A percentile compares a stretch with the other conserved stretches of the same genome.
phyloP scores from a whole-genome alignment of 2,888 invertebrate species.

The Apantesis nais region DNA sequence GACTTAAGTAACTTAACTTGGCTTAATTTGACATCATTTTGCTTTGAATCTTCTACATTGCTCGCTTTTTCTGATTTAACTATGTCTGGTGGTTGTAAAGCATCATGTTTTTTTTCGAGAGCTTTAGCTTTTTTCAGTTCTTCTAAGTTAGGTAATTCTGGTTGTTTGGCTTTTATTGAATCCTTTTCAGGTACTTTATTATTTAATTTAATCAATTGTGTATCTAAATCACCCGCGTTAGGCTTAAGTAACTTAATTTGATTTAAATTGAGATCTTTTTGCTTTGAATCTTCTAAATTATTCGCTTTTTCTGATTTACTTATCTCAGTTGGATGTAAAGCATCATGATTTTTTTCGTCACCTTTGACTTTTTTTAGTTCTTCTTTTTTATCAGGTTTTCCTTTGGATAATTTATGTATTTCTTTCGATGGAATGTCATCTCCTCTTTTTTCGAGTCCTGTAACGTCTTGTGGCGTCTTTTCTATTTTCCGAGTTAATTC shows the following conservation, averaged over 20 bases:
- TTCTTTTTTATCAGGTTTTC: not conserved
- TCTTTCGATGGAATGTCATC: not conserved
- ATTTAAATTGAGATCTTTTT: constrained; percentile 1
- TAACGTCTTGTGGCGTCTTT: not conserved
- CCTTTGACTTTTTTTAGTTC: not conserved
- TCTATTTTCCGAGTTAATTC: not conserved
- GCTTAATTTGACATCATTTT: constrained; percentile 2
- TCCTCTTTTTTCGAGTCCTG: not conserved
- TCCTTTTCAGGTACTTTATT: not conserved
- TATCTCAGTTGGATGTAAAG: not conserved
- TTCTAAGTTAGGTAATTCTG: not conserved
- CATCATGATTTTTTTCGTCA: not conserved
- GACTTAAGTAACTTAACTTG: not conserved
- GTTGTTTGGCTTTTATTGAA: not conserved
- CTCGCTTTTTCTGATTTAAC: not conserved
- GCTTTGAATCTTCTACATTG: not conserved
- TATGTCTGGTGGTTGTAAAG: not conserved
- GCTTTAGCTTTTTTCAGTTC: not conserved
- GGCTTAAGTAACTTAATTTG: constrained; percentile 1
- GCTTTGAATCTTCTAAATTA: not conserved
- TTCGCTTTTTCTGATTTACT: not conserved
- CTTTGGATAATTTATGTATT: not conserved
- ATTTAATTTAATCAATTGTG: constrained; percentile 1
- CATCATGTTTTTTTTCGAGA: not conserved
- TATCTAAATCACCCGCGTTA: not conserved